Evolutionary conservation across 2,113 vertebrate genomes (phyloP), one percentile per base, ranked within the genome.

Genomic region (Perccottus glenii): DNA sequence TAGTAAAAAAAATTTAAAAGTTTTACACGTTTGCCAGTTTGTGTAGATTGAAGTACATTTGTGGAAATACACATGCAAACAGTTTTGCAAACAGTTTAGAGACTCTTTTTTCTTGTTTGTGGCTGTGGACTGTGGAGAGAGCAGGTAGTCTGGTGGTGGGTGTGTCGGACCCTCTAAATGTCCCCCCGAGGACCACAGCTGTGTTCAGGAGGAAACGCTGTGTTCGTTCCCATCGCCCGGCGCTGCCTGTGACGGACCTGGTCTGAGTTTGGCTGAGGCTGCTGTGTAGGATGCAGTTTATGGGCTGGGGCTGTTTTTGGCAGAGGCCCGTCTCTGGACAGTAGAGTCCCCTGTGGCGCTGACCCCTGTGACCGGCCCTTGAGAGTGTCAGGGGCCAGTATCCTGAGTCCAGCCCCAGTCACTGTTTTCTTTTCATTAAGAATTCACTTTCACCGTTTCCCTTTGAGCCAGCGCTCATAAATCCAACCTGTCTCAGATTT

Each of bases 271-370:
- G 94, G 94, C 92, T 81, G 53, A 68, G 63, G 70, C 85, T 87
- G 85, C 81, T 63, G 91, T 89, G 91, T 90, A 93, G 94, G 94
- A 96, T 94, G 89, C 91, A 94, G 91, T 96, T 97, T 95, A 96
- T 94, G 93, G 91, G 90, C 93, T 90, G 89, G 92, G 94, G 91
- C 90, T 42, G 14, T 85, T 92, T 82, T 85, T 92, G 93, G 91
- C 92, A 90, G 92, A 90, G 88, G 82, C 71, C 89, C 73, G 36
- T 64, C 78, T 91, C 87, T 88, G 88, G 92, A 90, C 88, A 90
- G 91, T 85, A 71, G 86, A 83, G 80, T 89, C 94, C 88, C 81
- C 86, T 62, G 81, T 89, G 90, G 90, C 81, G 90, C 81, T 88
- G 89, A 88, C 86, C 89, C 75, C 61, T 52, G 0, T 90, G 90